Conservation (phyloP, 2,888 invertebrate species). For the Eupelmus urozonus region DNA sequence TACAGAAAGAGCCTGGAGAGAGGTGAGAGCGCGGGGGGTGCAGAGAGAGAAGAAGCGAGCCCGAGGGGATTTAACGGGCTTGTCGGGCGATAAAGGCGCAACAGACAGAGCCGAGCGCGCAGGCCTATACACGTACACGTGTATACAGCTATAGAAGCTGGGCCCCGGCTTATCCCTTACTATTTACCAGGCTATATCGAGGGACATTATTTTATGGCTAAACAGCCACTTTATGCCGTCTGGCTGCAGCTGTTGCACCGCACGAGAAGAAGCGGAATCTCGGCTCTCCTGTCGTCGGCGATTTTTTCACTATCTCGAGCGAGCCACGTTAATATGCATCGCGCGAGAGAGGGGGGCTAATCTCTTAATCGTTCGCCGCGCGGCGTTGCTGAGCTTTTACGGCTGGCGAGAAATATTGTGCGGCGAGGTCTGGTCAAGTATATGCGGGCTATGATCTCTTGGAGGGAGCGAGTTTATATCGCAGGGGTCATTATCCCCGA, state of each 20-base stretch:
- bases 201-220: slow-evolving; percentile 50
- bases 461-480: neutral
- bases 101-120: slow-evolving; percentile 9
- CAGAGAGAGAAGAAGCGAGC: slow-evolving; percentile 25
- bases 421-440: slow-evolving; percentile 12
- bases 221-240: slow-evolving; percentile 49
- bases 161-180: slow-evolving; percentile 37
- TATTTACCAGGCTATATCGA: slow-evolving; percentile 41
- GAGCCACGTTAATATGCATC: slow-evolving; percentile 16
- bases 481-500: neutral
- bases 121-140: neutral
- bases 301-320: slow-evolving; percentile 15
- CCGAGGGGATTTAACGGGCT: slow-evolving; percentile 51
- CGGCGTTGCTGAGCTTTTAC: neutral
- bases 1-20: neutral
- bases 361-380: slow-evolving; percentile 42
- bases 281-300: slow-evolving; percentile 2
- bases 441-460: neutral
- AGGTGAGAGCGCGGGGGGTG: neutral
- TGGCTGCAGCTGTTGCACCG: slow-evolving; percentile 47
- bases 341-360: slow-evolving; percentile 8
- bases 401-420: no score
- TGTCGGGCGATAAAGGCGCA: slow-evolving; percentile 43
- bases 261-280: neutral
- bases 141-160: neutral